Evolutionary conservation across 2,797 vertebrate species (phyloP), one percentile per base, ranked within the genome.

Genomic region (Cichlasoma orientale): DNA sequence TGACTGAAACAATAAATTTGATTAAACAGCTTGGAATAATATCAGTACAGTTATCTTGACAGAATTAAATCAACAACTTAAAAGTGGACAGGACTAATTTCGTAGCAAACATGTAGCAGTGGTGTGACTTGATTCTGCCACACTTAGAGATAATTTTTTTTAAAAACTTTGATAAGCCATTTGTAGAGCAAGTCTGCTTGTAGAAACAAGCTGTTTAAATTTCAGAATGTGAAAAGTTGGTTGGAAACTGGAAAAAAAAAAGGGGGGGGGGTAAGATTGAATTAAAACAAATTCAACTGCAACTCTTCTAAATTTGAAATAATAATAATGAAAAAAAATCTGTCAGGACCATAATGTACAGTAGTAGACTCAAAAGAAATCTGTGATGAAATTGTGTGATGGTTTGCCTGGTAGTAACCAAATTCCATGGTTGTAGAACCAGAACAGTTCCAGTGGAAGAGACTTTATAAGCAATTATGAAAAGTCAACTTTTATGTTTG

Each of bases 11-110:
- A 70, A 69, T 80, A 27, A 56, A 87, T 82, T 47, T 19, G n/a
- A 77, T 61, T 41, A 36, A 83, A 82, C 10, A 27, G 38, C 58
- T 73, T 72, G 66, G 44, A 85, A 56, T 57, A 14, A 74, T 59
- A 47, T 57, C 13, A 69, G 11, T 77, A 75, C 5, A 56, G 12
- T 86, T 58, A 58, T 72, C 38, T 73, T 2, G 70, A 50, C 21
- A 31, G 25, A 54, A 77, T 79, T 29, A 82, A 74, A 76, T 73
- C 50, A 72, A 27, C 79, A 44, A 68, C 50, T 55, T 50, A 41
- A 27, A 82, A 52, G 54, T 66, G 38, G 41, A 55, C 63, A 71
- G 44, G 38, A 57, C 66, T 79, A 0, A 55, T 82, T 75, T 50
- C 3, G 25, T 44, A 47, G 59, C 38, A 66, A 66, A 27, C 14